These are phyloP conservation scores for Coleophora flavipennella DNA, from an alignment of 2,888 invertebrate genomes.

Conservation along the genomic window DNA sequence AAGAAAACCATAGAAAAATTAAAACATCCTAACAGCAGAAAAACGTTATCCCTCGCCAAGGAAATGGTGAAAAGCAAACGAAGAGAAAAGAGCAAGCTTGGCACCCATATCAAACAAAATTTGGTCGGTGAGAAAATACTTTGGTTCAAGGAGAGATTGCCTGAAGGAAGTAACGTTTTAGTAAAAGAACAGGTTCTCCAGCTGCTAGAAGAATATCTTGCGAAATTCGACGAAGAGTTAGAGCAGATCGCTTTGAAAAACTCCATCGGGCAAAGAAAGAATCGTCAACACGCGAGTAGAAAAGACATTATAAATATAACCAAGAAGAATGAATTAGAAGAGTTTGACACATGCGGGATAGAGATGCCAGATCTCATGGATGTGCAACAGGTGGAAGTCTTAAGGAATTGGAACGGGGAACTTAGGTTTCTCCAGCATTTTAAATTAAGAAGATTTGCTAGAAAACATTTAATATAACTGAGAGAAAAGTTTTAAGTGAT, in stretches of 20 bases:
- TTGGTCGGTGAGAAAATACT: conserved; percentile 81
- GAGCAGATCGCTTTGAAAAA: conserved; percentile 85
- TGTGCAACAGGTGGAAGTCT: conserved; percentile 68
- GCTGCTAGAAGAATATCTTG: conserved; percentile 70
- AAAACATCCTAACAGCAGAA: conserved; percentile 90
- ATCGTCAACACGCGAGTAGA: conserved; percentile 84
- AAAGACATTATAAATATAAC: conserved; percentile 85
- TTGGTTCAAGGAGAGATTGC: conserved; percentile 83
- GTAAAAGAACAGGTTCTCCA: conserved; percentile 74
- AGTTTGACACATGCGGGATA: conserved; percentile 84
- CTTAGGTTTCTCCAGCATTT: conserved; percentile 77
- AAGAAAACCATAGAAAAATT: conserved; percentile 63
- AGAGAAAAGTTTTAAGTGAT: too few relatives aligned
- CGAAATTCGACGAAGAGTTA: conserved; percentile 81
- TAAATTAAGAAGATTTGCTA: conserved; percentile 73
- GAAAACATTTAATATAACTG: conserved; percentile 34
- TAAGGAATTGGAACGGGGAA: conserved; percentile 79
- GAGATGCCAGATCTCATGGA: conserved; percentile 83
- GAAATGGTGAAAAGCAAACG: conserved; percentile 77
- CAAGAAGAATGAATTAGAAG: conserved; percentile 79
- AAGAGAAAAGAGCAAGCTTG: conserved; percentile 75
- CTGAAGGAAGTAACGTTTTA: conserved; percentile 65
- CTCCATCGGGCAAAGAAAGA: conserved; percentile 81
- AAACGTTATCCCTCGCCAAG: conserved; percentile 80
- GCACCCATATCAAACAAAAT: conserved; percentile 80